Conservation (phyloP, 2,113 vertebrate species). For the Hoplias malabaricus region DNA sequence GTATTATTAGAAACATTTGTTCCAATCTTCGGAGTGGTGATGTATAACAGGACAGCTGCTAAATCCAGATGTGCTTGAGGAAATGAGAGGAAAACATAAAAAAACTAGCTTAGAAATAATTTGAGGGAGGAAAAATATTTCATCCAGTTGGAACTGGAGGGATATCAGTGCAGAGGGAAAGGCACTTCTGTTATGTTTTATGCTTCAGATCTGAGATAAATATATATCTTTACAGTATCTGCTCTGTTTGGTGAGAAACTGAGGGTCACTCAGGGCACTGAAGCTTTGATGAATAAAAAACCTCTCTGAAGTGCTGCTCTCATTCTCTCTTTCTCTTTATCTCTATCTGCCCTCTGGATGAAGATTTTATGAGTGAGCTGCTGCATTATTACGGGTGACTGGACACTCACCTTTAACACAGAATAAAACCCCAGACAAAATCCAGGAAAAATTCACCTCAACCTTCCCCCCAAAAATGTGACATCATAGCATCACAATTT, state of each 20-base stretch:
- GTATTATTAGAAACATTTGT: no score
- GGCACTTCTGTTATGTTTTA: neutral
- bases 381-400: conserved; percentile 74
- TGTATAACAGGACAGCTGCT: no score
- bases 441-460: no score
- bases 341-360: conserved; percentile 51
- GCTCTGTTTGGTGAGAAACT: conserved; percentile 3
- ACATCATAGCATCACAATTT: no score
- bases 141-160: neutral
- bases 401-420: conserved; percentile 68
- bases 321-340: neutral
- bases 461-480: no score
- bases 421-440: conserved; percentile 16
- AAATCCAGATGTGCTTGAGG: neutral
- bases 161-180: neutral
- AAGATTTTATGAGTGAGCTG: conserved; percentile 74
- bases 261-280: neutral
- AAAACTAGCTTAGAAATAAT: neutral
- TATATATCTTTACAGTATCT: conserved; percentile 21
- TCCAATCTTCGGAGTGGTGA: no score
- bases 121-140: neutral
- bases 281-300: conserved; percentile 23
- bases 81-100: neutral
- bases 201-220: conserved; percentile 33
- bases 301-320: conserved; percentile 19